These are phyloP conservation scores for Canis aureus DNA, from an alignment of 2,113 vertebrate genomes.

Conservation along the genomic window DNA sequence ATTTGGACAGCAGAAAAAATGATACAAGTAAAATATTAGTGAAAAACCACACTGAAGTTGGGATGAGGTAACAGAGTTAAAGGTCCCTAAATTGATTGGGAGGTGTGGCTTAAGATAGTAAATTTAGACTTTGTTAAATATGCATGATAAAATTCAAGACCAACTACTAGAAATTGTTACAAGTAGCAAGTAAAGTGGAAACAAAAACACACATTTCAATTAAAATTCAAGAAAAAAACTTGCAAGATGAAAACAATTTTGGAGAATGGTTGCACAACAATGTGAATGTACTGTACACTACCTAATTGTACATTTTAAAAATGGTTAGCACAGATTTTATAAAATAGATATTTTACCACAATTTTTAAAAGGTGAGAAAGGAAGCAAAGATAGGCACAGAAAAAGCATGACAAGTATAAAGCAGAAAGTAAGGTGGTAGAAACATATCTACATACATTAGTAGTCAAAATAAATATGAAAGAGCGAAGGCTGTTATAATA, in stretches of 20 bases:
- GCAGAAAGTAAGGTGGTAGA: neutral
- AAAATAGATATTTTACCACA: neutral
- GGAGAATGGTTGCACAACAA: neutral
- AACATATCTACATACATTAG: neutral
- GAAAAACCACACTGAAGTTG: neutral
- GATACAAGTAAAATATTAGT: neutral
- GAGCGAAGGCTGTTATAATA: neutral
- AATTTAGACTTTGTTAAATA: neutral
- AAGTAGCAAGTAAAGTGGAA: neutral
- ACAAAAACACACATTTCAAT: neutral
- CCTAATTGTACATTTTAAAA: neutral
- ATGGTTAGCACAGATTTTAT: neutral
- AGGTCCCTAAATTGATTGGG: neutral
- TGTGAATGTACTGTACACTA: neutral
- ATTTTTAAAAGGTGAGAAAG: neutral
- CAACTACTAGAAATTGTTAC: neutral
- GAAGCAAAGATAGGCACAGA: neutral
- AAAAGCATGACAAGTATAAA: slow-evolving; percentile 7
- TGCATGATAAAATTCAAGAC: slow-evolving; percentile 20
- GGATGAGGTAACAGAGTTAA: neutral
- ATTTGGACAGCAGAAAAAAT: neutral
- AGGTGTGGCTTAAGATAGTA: neutral
- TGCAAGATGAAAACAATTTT: neutral
- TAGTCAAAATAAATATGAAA: slow-evolving; percentile 12
- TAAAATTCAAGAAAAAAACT: neutral